Evolutionary conservation across 2,888 invertebrate genomes (phyloP), one percentile per base, ranked within the genome.

Genomic region (Cactoblastis cactorum): DNA sequence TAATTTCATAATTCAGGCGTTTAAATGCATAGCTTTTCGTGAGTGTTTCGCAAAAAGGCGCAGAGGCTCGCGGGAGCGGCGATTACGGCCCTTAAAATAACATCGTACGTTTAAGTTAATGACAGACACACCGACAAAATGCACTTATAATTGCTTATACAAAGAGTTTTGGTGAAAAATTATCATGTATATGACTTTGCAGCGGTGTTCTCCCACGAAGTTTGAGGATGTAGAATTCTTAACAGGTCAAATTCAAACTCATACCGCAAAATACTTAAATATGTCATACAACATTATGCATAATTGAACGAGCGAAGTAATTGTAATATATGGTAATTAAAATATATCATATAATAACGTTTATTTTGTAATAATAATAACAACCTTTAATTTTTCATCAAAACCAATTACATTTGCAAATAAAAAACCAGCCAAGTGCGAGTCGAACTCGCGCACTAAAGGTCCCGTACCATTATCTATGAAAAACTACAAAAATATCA

Each of bases 61-160:
- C 79, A 71, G 73, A 77, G 76, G 65, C 76, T 78, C 71, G 80
- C 81, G 71, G 75, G 74, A 74, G 80, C 81, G 74, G 76, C 81
- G 80, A 88, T 89, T 89, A 88, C 77, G 79, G 80, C 71, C 85
- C 83, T 86, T 88, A 84, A 87, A 88, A 89, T 89, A 89, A 88
- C 89, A 88, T 89, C 85, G 83, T 88, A 83, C 88, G 83, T 87
- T 89, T 88, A 89, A 89, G 80, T 82, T 89, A 89, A 88, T 89
- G 86, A 86, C 86, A 79, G 88, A 83, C 83, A 85, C 82, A 80
- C 88, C 83, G 84, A 78, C 85, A 77, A 88, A 88, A 87, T 87
- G 86, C 80, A 76, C 80, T 88, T 88, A 87, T 89, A 89, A 88
- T 89, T 88, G 82, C 80, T 74, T 81, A 80, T 78, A 83, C 83